phyloP scores from a whole-genome alignment of 2,113 vertebrate species.

The Tetrax tetrax region DNA sequence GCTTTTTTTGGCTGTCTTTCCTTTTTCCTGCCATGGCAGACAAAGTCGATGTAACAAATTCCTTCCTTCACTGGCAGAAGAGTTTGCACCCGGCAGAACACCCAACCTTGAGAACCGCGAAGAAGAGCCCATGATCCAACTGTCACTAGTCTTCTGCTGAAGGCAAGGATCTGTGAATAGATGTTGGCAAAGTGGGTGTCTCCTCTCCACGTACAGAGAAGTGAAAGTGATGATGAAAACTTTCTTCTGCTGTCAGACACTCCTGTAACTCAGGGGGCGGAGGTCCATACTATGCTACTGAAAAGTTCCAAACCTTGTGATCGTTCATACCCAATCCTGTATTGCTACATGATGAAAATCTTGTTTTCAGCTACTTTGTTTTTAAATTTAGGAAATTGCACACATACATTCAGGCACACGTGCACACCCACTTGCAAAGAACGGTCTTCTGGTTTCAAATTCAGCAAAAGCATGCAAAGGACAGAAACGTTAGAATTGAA shows the following conservation, averaged over 20 bases:
- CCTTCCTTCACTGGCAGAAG: background rate
- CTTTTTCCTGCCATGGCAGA: background rate
- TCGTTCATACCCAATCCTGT: background rate
- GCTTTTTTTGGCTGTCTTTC: background rate
- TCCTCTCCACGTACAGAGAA: background rate
- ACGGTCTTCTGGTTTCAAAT: background rate
- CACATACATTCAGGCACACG: background rate
- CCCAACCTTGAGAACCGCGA: rapidly evolving
- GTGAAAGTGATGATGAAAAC: background rate
- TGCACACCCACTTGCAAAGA: background rate
- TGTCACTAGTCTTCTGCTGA: background rate
- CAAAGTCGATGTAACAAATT: background rate
- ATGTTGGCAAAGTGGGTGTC: background rate
- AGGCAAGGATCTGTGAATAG: background rate
- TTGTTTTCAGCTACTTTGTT: background rate
- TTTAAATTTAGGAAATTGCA: background rate
- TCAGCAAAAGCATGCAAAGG: background rate
- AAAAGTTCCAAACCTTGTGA: background rate
- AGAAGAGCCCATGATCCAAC: background rate
- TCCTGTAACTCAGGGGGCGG: background rate
- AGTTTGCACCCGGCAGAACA: background rate
- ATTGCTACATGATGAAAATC: background rate
- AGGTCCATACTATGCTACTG: background rate
- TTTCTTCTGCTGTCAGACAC: background rate
- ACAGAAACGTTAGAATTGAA: background rate